Base-by-base conservation (phyloP, 2,888 invertebrate genomes). In the Pristionchus japonicus region DNA sequence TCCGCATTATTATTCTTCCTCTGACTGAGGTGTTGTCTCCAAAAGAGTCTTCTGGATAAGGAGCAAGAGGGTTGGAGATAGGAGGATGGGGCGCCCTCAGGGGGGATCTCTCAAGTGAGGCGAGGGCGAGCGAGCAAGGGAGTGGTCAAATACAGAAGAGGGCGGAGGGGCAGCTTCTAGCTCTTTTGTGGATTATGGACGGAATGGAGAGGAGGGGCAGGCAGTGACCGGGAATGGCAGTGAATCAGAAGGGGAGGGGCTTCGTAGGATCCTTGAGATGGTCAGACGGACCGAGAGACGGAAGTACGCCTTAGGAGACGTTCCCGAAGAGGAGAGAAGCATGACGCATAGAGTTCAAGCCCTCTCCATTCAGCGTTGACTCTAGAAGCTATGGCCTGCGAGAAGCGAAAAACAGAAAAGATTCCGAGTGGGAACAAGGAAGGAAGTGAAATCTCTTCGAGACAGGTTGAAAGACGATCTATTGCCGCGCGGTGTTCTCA, bases 121-220 rank as follows among this genome's bases (percentile, higher is more conserved):
- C 34, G 74, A 34, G 40, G 1, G 40, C 9, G 74, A 82, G 82
- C 31, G n/a, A n/a, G 80, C 43, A n/a, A 7, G 49, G n/a, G 11
- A 31, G 49, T 82, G 82, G 82, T 82, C 82, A 82, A 82, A 82
- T 82, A 82, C 82, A 7, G 40, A 27, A 77, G 77, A 47, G 47
- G 43, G 40, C 43, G 3, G 17, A 20, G 27, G 47, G n/a, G 15
- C 7, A 27, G 49, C 27, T 3, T 20, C 47, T 40, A 17, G 40
- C 74, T 74, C n/a, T 23, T 74, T 74, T 74, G 74, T 74, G 31
- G 34, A n/a, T 13, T 15, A 34, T 40, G 77, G 27, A 27, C 52
- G 31, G 82, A 74, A 37, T 4, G 70, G 13, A 0, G n/a, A 49
- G 31, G 82, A 49, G 52, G 47, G 82, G 49, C 17, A 52, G 27